These are phyloP conservation scores for Harpagus bidentatus DNA, from an alignment of 2,113 vertebrate genomes.

Conservation along the genomic window DNA sequence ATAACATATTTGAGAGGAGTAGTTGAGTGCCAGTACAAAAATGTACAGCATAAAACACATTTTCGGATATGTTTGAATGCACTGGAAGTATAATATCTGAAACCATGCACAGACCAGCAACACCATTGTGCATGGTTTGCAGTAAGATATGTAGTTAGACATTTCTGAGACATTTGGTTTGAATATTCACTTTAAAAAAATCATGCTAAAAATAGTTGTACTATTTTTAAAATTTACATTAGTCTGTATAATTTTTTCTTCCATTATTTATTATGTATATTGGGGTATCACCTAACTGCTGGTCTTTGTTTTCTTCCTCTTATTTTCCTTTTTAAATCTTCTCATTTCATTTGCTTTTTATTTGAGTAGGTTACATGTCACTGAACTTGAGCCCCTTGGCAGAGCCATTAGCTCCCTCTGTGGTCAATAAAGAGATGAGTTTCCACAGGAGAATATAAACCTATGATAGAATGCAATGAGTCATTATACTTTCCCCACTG, in stretches of 20 bases:
- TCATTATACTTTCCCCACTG: background rate
- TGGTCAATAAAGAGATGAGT: background rate
- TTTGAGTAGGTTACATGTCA: background rate
- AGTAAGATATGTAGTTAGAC: background rate
- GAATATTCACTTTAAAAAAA: background rate
- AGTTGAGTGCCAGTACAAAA: background rate
- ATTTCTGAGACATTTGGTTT: background rate
- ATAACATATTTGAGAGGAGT: background rate
- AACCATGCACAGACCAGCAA: background rate
- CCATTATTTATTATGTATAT: background rate
- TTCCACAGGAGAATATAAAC: background rate
- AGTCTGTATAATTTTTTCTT: background rate
- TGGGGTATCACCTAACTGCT: background rate
- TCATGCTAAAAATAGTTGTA: background rate
- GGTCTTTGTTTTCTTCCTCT: background rate
- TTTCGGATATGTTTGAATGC: background rate
- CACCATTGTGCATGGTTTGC: background rate
- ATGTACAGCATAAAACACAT: background rate
- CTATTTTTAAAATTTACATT: background rate
- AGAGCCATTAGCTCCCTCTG: background rate
- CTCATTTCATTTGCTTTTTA: background rate
- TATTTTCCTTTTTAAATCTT: background rate
- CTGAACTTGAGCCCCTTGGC: background rate
- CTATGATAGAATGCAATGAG: background rate
- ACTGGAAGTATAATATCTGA: background rate